Evolutionary conservation across 2,888 invertebrate species (phyloP), one percentile per base, ranked within the genome.

Genomic region (Danaus chrysippus): DNA sequence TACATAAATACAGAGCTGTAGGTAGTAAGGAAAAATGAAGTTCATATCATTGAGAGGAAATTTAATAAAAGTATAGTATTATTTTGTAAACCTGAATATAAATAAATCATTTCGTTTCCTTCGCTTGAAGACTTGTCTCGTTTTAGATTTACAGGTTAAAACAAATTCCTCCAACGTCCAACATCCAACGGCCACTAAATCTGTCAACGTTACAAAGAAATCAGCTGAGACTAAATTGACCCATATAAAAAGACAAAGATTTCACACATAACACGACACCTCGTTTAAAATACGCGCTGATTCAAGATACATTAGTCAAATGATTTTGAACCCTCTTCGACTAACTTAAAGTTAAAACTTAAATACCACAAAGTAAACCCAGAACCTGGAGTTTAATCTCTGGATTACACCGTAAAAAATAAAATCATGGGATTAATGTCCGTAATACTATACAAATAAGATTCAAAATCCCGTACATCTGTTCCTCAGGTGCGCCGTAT

Each of bases 151-250:
- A 49, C 67, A 65, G 67, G 63, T 65, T 62, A 54, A 49, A 58
- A 59, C 54, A 61, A 59, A 69, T 65, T 68, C 68, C 66, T 55
- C 34, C 46, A 55, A 43, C 49, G 63, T 54, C 56, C 65, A 42
- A 23, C 34, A 43, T 43, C 46, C 55, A 54, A 62, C 55, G 58
- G 60, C 54, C 68, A 68, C 68, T 74, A 74, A 74, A 74, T 74
- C 73, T 71, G 74, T 74, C 74, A 59, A 62, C 65, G 66, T 70
- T 71, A 72, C 71, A 75, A 75, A 75, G 73, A 73, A 72, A 70
- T 71, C 71, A 56, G 65, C 68, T 68, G 67, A 68, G 58, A 62
- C 64, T 56, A 68, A 71, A 70, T 67, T 71, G 71, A 70, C 67
- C 68, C 67, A 74, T 69, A 64, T 68, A 73, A 72, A 72, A 73